These are phyloP conservation scores for Aurelia aurita DNA, from an alignment of 30 jellyfish, hydroid and myxozoan genomes.

Conservation along the genomic window DNA sequence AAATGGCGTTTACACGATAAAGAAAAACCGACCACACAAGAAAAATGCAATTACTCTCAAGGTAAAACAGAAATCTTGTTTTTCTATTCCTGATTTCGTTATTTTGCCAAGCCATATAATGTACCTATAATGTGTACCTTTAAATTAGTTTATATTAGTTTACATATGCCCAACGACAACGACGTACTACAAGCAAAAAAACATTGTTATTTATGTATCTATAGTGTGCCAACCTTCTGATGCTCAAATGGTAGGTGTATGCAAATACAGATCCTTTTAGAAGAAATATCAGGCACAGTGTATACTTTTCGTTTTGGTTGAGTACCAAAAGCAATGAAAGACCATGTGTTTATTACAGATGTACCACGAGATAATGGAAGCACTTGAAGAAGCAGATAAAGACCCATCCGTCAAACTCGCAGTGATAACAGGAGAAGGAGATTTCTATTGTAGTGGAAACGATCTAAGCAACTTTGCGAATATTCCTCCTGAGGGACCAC, in stretches of 20 bases:
- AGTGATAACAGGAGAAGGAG: slow-evolving; percentile 90
- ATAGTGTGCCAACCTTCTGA: too few relatives aligned
- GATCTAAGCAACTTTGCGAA: slow-evolving; percentile 87
- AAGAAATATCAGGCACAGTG: too few relatives aligned
- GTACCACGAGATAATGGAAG: slow-evolving; percentile 71
- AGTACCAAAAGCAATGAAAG: too few relatives aligned
- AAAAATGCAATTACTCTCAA: slow-evolving; percentile 81
- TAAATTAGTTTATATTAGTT: too few relatives aligned
- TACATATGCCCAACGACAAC: too few relatives aligned
- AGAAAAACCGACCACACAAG: slow-evolving; percentile 81
- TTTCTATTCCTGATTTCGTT: neutral
- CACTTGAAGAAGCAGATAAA: slow-evolving; percentile 77
- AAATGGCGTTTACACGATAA: slow-evolving; percentile 78
- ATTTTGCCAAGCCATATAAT: too few relatives aligned
- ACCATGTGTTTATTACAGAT: slow-evolving; percentile 43
- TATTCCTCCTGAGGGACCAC: slow-evolving; percentile 89
- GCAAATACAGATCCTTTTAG: too few relatives aligned
- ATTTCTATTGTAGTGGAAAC: slow-evolving; percentile 92
- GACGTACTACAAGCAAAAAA: too few relatives aligned
- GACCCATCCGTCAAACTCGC: slow-evolving; percentile 74
- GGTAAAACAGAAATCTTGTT: slow-evolving; percentile 37
- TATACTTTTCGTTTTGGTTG: too few relatives aligned
- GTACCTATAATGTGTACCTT: too few relatives aligned
- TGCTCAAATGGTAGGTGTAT: too few relatives aligned
- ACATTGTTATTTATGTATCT: too few relatives aligned